Conservation (phyloP, 2,113 vertebrate species). For the Pelmatolapia mariae region DNA sequence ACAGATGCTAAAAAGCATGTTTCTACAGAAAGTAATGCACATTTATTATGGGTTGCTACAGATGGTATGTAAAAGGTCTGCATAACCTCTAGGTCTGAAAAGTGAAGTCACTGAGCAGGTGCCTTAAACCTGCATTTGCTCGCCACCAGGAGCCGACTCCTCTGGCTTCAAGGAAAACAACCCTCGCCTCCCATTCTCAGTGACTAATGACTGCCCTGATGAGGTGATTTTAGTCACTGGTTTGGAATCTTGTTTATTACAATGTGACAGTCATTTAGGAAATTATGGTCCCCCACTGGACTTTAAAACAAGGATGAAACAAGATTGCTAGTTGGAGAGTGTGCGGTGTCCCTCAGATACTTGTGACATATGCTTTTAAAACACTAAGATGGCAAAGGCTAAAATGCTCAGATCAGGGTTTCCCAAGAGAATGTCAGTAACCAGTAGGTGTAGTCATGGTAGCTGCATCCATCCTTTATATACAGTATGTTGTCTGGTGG, state of each 20-base stretch:
- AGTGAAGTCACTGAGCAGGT: not conserved
- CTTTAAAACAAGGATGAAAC: not conserved
- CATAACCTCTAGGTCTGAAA: not conserved
- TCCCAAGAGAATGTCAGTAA: not conserved
- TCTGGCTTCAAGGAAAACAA: not conserved
- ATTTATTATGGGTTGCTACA: not conserved
- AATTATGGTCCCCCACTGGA: not conserved
- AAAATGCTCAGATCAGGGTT: not conserved
- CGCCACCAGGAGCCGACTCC: not conserved
- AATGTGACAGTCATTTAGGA: not conserved
- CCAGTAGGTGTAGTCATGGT: not conserved
- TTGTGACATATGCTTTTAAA: not conserved
- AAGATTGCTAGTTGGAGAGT: not conserved
- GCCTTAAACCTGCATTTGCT: not conserved
- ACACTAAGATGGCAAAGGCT: not conserved
- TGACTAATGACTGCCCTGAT: not conserved
- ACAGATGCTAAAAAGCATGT: not conserved
- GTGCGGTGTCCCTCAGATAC: not conserved
- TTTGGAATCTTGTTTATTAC: not conserved
- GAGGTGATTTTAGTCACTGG: not conserved
- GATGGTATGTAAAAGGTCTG: not conserved
- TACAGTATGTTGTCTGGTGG: not conserved
- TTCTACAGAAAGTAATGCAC: not conserved
- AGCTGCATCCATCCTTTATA: not conserved
- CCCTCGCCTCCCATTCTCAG: not conserved